Conservation (phyloP, 23 tunicate species). For the Trididemnum miniatum region DNA sequence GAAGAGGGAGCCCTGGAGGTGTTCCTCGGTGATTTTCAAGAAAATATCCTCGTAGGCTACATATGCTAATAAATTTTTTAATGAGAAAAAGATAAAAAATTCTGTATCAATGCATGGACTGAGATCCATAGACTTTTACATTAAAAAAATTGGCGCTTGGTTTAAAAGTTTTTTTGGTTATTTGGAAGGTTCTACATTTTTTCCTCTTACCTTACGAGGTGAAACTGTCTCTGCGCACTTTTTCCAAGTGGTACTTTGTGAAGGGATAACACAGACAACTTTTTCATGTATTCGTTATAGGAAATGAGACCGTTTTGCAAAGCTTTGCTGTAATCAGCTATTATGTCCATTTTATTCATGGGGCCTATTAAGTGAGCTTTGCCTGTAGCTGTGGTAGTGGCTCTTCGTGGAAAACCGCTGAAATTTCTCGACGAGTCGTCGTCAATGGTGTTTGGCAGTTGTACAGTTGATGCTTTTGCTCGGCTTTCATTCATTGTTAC, state of each 20-base stretch:
- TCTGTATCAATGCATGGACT: too few relatives aligned
- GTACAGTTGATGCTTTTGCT: conserved; percentile 40
- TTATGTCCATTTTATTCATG: conserved; percentile 93
- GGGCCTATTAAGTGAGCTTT: conserved; percentile 86
- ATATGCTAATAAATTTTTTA: too few relatives aligned
- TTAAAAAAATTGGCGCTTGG: too few relatives aligned
- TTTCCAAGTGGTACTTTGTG: conserved; percentile 69
- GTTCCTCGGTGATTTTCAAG: too few relatives aligned
- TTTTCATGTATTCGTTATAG: conserved; percentile 81
- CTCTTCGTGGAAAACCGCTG: conserved; percentile 51
- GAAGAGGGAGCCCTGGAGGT: too few relatives aligned
- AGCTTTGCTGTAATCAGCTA: conserved; percentile 80
- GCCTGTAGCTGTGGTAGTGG: conserved; percentile 68
- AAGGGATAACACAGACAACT: conserved; percentile 68
- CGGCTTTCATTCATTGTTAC: conserved; percentile 19
- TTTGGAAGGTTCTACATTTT: too few relatives aligned
- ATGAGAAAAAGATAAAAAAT: too few relatives aligned
- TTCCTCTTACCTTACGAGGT: conserved; percentile 53
- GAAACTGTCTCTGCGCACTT: conserved; percentile 76
- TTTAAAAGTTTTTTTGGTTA: too few relatives aligned
- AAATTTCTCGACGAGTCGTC: neutral
- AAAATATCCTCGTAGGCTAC: too few relatives aligned
- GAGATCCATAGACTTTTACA: too few relatives aligned
- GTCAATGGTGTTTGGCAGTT: conserved; percentile 22
- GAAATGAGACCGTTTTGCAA: conserved; percentile 56